Evolutionary conservation across 1,140 invertebrate genomes (phyloP), one percentile per base, ranked within the genome.

Genomic region (Drosophila novamexicana): DNA sequence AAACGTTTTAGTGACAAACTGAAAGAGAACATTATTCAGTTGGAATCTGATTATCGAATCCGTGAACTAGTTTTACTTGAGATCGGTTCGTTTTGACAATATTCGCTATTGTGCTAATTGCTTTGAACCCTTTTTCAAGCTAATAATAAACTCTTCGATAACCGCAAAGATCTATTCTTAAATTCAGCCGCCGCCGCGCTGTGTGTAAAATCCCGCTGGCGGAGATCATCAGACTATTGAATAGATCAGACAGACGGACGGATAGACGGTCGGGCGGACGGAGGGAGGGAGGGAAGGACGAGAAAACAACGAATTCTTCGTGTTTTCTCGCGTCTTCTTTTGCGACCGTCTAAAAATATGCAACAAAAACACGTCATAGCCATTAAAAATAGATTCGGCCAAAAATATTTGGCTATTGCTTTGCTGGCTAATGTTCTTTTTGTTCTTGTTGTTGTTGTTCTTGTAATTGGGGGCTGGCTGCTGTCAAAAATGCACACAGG

Each of bases 351-450:
- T 86, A 86, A 86, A 86, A 86, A 86, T 86, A 86, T 86, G 83
- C 76, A 86, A 86, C 79, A 88, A 89, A 86, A 89, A 88, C 83
- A 86, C 83, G 83, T 86, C 83, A 86, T 89, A 86, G 84, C 64
- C 68, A 74, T 73, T 89, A 86, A 77, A 88, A 89, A 86, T 86
- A 86, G 83, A 83, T 69, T 47, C 50, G 52, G 58, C 74, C 64
- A 66, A 77, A 85, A 86, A 89, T 83, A 89, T 86, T 85, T 79
- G 76, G 68, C 72, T 79, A 71, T 75, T 67, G 61, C 64, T 79
- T 56, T 57, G 53, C 52, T 76, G 76, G 63, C 76, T 64, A 63
- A 63, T 67, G 72, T 56, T 59, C 22, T 56, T 50, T 14, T 50
- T 56, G 39, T 18, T 18, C 1, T 18, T 18, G 49, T 68, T 53